These are phyloP conservation scores for Stigmatopora nigra DNA, from an alignment of 2,113 vertebrate genomes.

Conservation along the genomic window DNA sequence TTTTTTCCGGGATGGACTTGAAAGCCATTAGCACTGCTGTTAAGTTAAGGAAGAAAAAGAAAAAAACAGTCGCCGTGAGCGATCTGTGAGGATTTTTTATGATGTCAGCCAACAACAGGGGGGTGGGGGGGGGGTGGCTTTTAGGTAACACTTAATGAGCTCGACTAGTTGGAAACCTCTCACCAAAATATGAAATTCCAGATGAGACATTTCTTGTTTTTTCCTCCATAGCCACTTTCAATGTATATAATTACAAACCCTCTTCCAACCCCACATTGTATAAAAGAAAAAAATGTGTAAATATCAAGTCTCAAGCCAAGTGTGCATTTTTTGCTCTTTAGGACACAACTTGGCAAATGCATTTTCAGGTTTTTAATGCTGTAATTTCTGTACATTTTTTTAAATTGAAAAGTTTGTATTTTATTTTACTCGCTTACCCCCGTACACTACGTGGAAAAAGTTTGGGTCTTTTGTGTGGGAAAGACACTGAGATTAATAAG, in stretches of 20 bases:
- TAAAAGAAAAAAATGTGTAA: conserved; percentile 52
- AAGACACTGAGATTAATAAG: not conserved
- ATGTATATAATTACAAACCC: conserved; percentile 10
- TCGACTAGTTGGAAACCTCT: conserved; percentile 4
- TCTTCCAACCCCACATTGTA: conserved; percentile 27
- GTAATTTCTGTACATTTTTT: conserved; percentile 76
- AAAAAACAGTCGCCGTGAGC: conserved; percentile 31
- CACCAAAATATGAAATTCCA: conserved; percentile 24
- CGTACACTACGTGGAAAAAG: conserved; percentile 28
- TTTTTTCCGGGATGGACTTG: conserved; percentile 18
- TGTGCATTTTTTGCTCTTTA: conserved; percentile 54
- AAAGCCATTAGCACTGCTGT: conserved; percentile 59
- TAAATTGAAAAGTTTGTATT: conserved; percentile 79
- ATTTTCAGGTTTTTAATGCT: conserved; percentile 66
- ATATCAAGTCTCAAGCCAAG: conserved; percentile 62
- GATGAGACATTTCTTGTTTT: conserved; percentile 8
- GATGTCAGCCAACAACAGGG: conserved; percentile 28
- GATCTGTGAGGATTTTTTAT: conserved; percentile 42
- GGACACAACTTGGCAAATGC: conserved; percentile 56
- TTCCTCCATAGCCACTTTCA: conserved; percentile 17
- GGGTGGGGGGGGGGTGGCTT: conserved; percentile 27
- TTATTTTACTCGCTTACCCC: conserved; percentile 35
- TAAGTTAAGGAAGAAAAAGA: conserved; percentile 36
- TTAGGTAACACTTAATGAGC: conserved; percentile 49
- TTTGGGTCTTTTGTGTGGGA: not conserved